Percentiles rank a stretch among this genome's conserved stretches.
phyloP scores from a whole-genome alignment of 2,113 vertebrate species.

The Hipposideros armiger region DNA sequence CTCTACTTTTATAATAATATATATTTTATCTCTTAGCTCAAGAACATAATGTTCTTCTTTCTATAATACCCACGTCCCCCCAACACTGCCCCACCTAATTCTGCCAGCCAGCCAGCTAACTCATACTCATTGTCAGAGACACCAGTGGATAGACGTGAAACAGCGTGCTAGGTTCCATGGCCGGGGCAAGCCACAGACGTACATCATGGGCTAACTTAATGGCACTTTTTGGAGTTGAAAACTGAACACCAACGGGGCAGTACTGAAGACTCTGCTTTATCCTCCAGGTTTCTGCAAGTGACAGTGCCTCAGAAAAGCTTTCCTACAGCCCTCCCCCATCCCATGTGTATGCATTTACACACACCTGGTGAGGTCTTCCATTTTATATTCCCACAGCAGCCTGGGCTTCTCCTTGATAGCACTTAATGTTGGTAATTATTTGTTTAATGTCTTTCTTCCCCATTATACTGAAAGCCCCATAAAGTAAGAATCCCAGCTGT shows the following conservation, averaged over 20 bases:
- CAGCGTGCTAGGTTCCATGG: neutral
- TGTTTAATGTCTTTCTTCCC: constrained; percentile 48
- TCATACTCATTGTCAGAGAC: neutral
- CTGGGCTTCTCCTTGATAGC: neutral
- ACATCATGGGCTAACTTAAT: fast-evolving
- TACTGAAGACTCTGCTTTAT: neutral
- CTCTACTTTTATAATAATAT: neutral
- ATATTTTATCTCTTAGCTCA: neutral
- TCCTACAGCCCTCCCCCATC: fast-evolving
- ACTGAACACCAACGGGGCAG: fast-evolving
- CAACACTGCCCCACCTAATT: neutral
- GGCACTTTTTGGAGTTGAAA: neutral
- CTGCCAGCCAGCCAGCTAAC: neutral
- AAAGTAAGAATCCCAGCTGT: constrained; percentile 53
- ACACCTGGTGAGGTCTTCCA: neutral
- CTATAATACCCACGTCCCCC: neutral
- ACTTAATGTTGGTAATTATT: constrained; percentile 27
- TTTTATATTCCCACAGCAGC: neutral
- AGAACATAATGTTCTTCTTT: neutral
- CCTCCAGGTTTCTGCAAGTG: neutral
- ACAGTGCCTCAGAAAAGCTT: fast-evolving
- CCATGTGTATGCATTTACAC: fast-evolving
- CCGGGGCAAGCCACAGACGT: no score
- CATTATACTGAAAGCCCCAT: constrained; percentile 54
- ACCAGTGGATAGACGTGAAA: neutral